A percentile compares a stretch with the other conserved stretches of the same genome.
phyloP scores from a whole-genome alignment of 2,888 invertebrate genomes.

The Folsomia candida region DNA sequence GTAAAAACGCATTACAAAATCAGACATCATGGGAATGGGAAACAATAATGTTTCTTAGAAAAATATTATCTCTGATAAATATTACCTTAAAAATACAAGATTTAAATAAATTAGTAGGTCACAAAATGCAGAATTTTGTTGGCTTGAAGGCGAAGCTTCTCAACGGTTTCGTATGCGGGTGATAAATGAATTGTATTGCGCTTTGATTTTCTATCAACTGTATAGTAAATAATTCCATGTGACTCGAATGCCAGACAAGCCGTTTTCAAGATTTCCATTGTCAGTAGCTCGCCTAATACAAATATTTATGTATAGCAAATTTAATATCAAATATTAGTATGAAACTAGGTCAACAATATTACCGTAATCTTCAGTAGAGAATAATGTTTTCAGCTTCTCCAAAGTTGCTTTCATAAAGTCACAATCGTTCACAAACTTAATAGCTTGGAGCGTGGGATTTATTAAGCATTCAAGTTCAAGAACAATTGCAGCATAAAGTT shows the following conservation, averaged over 20 bases:
- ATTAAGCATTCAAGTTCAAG: background rate
- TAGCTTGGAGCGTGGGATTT: background rate
- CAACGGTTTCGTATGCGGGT: background rate
- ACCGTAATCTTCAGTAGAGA: constrained; percentile 13
- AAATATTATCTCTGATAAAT: background rate
- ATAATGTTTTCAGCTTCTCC: constrained; percentile 6
- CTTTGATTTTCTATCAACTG: background rate
- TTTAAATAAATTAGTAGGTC: constrained; percentile 3
- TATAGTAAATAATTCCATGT: constrained; percentile 9
- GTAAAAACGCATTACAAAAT: too few species aligned
- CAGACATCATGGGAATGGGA: too few species aligned
- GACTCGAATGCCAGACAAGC: constrained; percentile 27
- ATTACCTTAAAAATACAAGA: background rate
- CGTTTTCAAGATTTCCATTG: constrained; percentile 16
- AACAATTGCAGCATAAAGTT: constrained; percentile 21
- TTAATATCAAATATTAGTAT: background rate
- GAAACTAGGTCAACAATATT: constrained; percentile 3
- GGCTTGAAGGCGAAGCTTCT: background rate
- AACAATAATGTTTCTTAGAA: background rate
- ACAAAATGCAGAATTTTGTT: constrained; percentile 21
- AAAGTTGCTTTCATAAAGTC: background rate
- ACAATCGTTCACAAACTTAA: constrained; percentile 6
- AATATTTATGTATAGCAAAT: too few species aligned
- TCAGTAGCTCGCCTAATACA: constrained; percentile 27
- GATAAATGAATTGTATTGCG: background rate